Evolutionary conservation across 2,797 vertebrate species (phyloP).

Genomic region (Smutsia gigantea): DNA sequence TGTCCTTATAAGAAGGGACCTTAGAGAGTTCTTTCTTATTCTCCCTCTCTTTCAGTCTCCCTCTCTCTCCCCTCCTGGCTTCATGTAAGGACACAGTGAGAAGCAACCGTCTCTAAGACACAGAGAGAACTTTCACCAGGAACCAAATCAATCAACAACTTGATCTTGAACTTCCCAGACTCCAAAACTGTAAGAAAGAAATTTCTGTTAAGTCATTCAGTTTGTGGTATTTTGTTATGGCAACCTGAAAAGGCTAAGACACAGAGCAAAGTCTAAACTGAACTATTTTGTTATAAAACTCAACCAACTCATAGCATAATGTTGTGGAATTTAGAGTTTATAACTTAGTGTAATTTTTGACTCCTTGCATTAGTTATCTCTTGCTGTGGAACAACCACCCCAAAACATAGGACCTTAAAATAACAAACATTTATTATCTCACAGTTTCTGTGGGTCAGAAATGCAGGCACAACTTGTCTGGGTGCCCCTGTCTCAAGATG

Average conservation of each 20-base stretch:
- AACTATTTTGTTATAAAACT: background rate
- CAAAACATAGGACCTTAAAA: background rate
- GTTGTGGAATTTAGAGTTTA: background rate
- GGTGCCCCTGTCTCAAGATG: background rate
- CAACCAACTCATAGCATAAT: background rate
- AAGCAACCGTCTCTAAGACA: background rate
- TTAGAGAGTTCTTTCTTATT: background rate
- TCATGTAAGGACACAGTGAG: background rate
- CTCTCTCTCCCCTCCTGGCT: no score
- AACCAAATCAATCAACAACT: background rate
- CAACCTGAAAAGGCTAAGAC: background rate
- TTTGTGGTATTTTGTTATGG: background rate
- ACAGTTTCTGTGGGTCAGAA: background rate
- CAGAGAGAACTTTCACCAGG: background rate
- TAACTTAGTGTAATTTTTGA: background rate
- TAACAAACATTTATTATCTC: background rate
- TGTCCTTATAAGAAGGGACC: background rate
- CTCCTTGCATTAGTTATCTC: background rate
- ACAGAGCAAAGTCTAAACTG: background rate
- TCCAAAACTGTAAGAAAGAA: background rate
- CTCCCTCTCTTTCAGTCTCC: background rate
- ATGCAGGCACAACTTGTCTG: background rate
- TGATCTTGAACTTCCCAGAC: background rate
- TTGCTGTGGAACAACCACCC: background rate
- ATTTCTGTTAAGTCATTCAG: background rate